Conservation (phyloP, 2,888 invertebrate genomes). For the Encarsia formosa region DNA sequence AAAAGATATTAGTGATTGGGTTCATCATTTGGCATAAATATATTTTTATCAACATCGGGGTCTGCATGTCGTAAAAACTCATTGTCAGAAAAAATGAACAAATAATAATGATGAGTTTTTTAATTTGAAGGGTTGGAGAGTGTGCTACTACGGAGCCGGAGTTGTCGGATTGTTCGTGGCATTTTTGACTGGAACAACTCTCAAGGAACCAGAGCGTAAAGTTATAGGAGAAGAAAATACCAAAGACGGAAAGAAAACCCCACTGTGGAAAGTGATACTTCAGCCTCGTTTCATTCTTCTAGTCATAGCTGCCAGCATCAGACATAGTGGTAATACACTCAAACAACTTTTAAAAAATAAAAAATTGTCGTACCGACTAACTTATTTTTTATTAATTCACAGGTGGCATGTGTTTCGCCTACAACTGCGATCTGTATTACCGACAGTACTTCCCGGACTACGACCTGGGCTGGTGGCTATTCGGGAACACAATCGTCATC, state of each 20-base stretch:
- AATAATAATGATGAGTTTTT: no score
- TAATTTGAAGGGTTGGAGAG: conserved; percentile 70
- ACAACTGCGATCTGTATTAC: conserved; percentile 86
- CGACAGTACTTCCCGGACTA: conserved; percentile 84
- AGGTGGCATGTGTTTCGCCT: conserved; percentile 88
- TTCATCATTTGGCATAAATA: no score
- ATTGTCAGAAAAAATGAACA: no score
- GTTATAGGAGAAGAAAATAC: conserved; percentile 66
- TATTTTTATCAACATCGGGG: no score
- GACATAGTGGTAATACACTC: conserved; percentile 79
- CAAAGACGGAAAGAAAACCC: conserved; percentile 54
- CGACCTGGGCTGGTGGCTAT: conserved; percentile 86
- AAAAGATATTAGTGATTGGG: no score
- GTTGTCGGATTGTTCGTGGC: conserved; percentile 70
- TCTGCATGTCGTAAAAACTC: no score
- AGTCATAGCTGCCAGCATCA: conserved; percentile 81
- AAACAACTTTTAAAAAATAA: background rate
- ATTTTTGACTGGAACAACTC: conserved; percentile 67
- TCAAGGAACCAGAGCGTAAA: conserved; percentile 72
- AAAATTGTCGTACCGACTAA: background rate
- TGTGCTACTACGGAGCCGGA: conserved; percentile 78
- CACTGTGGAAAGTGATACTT: conserved; percentile 71
- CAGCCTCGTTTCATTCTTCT: conserved; percentile 76
- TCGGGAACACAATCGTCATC: conserved; percentile 81
- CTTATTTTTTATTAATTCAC: conserved; percentile 29